Evolutionary conservation across 2,113 vertebrate species (phyloP).

Genomic region (Loxodonta africana): DNA sequence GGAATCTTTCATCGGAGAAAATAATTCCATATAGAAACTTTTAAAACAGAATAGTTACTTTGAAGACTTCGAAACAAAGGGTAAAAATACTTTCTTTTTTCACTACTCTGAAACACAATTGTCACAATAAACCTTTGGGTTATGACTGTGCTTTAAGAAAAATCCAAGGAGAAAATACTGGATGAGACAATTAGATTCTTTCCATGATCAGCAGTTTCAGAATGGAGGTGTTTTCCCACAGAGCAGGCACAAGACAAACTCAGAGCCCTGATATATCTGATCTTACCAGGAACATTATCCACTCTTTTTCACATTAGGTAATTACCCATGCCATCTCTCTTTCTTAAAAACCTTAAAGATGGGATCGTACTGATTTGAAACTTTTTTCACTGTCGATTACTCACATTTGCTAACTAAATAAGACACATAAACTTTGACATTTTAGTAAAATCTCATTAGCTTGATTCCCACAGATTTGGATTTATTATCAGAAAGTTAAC

Average conservation of each 20-base stretch:
- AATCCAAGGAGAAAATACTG: neutral
- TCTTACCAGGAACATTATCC: neutral
- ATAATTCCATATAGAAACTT: neutral
- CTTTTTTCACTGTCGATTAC: neutral
- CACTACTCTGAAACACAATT: neutral
- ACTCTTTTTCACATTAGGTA: neutral
- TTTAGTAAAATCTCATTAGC: slow-evolving; percentile 36
- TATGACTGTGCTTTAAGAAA: slow-evolving; percentile 11
- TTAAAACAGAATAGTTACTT: neutral
- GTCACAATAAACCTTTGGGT: neutral
- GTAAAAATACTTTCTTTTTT: neutral
- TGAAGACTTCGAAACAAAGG: slow-evolving; percentile 21
- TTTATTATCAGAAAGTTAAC: slow-evolving; percentile 13
- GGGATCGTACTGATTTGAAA: neutral
- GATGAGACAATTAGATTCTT: neutral
- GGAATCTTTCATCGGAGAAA: neutral
- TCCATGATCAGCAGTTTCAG: neutral
- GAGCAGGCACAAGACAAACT: neutral
- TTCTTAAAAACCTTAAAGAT: neutral
- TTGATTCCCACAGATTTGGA: slow-evolving; percentile 1
- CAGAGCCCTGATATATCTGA: neutral
- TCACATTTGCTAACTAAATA: neutral
- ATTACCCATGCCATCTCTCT: neutral
- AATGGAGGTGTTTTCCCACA: neutral
- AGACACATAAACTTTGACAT: neutral